Conservation (phyloP, 2,888 invertebrate genomes). For the Pheosia gnoma region DNA sequence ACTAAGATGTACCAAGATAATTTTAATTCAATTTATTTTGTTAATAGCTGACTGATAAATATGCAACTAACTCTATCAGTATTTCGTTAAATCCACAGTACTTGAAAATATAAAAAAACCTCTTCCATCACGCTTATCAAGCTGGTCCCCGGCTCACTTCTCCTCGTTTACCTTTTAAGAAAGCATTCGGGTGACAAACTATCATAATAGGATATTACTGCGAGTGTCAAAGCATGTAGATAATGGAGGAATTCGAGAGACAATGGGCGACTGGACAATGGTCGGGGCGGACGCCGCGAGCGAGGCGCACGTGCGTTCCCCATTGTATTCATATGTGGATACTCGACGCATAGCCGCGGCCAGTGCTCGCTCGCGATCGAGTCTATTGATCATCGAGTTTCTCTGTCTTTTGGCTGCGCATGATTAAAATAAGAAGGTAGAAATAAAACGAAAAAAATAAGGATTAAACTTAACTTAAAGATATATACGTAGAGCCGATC, state of each 20-base stretch:
- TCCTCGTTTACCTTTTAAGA: constrained; percentile 20
- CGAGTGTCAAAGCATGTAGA: constrained; percentile 69
- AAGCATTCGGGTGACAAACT: constrained; percentile 32
- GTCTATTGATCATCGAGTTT: constrained; percentile 47
- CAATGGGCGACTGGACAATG: constrained; percentile 75
- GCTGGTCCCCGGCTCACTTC: neutral
- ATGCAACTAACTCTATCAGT: too few species aligned
- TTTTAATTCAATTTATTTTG: too few species aligned
- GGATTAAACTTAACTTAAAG: neutral
- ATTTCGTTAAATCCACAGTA: too few species aligned
- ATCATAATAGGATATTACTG: constrained; percentile 53
- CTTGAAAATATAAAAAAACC: too few species aligned
- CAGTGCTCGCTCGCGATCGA: constrained; percentile 30
- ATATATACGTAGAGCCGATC: too few species aligned
- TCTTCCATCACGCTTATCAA: constrained; percentile 3
- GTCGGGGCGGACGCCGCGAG: constrained; percentile 50
- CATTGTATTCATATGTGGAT: constrained; percentile 70
- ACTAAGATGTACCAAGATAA: too few species aligned
- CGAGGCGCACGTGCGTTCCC: constrained; percentile 71
- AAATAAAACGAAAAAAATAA: constrained; percentile 7
- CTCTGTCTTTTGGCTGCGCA: constrained; percentile 37
- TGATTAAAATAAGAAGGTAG: constrained; percentile 35
- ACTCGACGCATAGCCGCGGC: constrained; percentile 30
- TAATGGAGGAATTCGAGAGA: constrained; percentile 73
- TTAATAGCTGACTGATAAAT: too few species aligned